Conservation (phyloP, 2,797 vertebrate species). For the Gobionotothen gibberifrons region DNA sequence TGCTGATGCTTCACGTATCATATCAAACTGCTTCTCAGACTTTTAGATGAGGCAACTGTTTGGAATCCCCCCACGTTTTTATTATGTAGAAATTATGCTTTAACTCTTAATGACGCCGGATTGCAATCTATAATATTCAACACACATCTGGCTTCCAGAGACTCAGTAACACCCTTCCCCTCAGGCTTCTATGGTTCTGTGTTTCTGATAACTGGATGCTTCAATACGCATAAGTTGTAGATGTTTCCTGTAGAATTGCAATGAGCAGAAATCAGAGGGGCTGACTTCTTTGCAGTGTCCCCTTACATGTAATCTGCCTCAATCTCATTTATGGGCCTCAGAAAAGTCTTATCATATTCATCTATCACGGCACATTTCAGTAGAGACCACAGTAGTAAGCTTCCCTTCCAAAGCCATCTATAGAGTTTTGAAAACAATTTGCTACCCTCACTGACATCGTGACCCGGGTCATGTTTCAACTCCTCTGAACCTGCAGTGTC, state of each 20-base stretch:
- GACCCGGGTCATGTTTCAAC: constrained; percentile 37
- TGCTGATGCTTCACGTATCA: constrained; percentile 53
- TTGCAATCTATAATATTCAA: constrained; percentile 67
- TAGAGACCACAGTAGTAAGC: constrained; percentile 15
- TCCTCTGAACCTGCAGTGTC: constrained; percentile 25
- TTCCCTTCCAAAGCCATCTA: constrained; percentile 24
- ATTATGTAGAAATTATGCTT: constrained; percentile 61
- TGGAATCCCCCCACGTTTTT: constrained; percentile 56
- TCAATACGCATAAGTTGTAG: constrained; percentile 46
- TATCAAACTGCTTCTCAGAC: constrained; percentile 48
- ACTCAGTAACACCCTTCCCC: constrained; percentile 36
- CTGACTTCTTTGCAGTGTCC: constrained; percentile 25
- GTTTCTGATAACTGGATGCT: constrained; percentile 59
- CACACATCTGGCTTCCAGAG: constrained; percentile 83
- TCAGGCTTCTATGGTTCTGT: constrained; percentile 41
- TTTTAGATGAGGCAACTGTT: constrained; percentile 46
- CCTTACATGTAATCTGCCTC: constrained; percentile 35
- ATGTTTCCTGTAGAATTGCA: constrained; percentile 54
- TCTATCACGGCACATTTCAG: constrained; percentile 22
- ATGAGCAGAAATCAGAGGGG: constrained; percentile 58
- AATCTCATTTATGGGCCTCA: constrained; percentile 35
- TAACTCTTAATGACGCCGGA: constrained; percentile 45
- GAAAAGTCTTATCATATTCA: constrained; percentile 32
- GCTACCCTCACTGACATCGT: constrained; percentile 11
- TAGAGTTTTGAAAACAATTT: constrained; percentile 24